phyloP scores from a whole-genome alignment of 2,888 invertebrate genomes.

The Drosophila tripunctata region DNA sequence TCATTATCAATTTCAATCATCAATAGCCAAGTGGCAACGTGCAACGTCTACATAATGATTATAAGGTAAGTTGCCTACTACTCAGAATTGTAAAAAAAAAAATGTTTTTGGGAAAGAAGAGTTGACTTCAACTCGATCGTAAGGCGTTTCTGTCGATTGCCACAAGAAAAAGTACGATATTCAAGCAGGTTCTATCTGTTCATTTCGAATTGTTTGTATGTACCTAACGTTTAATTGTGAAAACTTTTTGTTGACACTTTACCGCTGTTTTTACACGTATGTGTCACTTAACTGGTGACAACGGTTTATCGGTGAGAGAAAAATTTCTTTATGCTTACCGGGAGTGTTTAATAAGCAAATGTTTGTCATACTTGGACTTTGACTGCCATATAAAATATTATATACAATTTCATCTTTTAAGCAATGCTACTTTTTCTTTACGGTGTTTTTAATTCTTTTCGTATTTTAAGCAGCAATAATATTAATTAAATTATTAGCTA shows the following conservation, averaged over 20 bases:
- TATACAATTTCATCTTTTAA: too few relatives aligned
- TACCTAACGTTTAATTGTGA: slow-evolving; percentile 26
- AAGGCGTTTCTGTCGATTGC: slow-evolving; percentile 35
- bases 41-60: slow-evolving; percentile 79
- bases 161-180: slow-evolving; percentile 7
- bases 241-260: slow-evolving; percentile 45
- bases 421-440: too few relatives aligned
- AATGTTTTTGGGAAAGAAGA: too few relatives aligned
- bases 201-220: slow-evolving; percentile 53
- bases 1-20: slow-evolving; percentile 63
- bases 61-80: slow-evolving; percentile 78
- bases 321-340: slow-evolving; percentile 27
- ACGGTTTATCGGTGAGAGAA: slow-evolving; percentile 46
- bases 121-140: slow-evolving; percentile 37
- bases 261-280: slow-evolving; percentile 33
- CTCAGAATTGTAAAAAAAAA: too few relatives aligned
- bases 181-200: slow-evolving; percentile 13
- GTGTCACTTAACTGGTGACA: slow-evolving; percentile 52
- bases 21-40: slow-evolving; percentile 61
- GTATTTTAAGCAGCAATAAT: too few relatives aligned
- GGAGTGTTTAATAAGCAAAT: background rate
- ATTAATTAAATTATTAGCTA: background rate
- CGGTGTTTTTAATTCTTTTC: too few relatives aligned
- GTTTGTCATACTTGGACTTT: background rate
- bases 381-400: background rate